These are phyloP conservation scores for Aplidium turbinatum DNA, from an alignment of 23 tunicate species.

Conservation along the genomic window DNA sequence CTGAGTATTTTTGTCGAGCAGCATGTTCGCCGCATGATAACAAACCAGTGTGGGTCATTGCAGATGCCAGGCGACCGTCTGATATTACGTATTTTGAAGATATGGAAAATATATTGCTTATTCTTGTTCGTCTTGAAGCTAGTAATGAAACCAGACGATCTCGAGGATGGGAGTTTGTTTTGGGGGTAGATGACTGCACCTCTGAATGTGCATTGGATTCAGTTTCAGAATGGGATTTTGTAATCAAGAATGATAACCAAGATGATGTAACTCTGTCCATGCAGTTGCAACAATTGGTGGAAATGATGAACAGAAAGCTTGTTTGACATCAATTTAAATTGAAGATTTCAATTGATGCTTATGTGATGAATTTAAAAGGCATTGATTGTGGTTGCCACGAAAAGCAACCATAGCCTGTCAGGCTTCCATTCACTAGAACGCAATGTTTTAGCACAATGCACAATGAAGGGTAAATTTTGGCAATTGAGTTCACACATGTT, in stretches of 20 bases:
- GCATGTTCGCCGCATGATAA: slow-evolving; percentile 14
- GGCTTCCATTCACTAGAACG: no score
- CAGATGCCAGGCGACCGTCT: slow-evolving; percentile 78
- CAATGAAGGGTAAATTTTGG: no score
- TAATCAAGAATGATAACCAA: slow-evolving; percentile 47
- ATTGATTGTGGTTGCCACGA: no score
- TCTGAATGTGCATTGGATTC: slow-evolving; percentile 94
- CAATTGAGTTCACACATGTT: no score
- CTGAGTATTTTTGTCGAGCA: slow-evolving; percentile 57
- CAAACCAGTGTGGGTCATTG: slow-evolving; percentile 58
- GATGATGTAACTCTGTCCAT: no score
- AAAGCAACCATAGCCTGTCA: no score
- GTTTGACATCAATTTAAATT: no score
- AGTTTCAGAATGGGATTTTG: slow-evolving; percentile 60
- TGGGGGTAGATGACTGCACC: slow-evolving; percentile 84
- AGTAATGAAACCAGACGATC: slow-evolving; percentile 21
- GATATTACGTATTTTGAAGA: slow-evolving; percentile 61
- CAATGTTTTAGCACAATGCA: no score
- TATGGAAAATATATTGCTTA: background rate
- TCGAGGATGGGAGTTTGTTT: slow-evolving; percentile 80
- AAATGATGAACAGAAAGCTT: no score
- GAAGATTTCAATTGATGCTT: no score
- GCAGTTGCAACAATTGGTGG: no score
- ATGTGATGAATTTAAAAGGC: no score
- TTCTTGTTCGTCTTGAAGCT: slow-evolving; percentile 67